Evolutionary conservation across 1,140 invertebrate genomes (phyloP).

Genomic region (Magallana gigas): DNA sequence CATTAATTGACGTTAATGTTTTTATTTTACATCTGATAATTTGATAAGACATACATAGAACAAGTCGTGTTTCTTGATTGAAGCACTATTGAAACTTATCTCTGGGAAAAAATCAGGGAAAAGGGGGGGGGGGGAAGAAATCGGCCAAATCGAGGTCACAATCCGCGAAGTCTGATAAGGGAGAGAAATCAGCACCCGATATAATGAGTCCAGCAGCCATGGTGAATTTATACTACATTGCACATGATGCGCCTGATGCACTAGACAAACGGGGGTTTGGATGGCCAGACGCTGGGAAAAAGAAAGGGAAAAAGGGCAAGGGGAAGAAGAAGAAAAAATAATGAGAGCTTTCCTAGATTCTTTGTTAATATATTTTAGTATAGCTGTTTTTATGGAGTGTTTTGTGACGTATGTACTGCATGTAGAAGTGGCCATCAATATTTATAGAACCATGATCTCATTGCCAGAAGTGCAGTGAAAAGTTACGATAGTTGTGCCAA

Average conservation of each 20-base stretch:
- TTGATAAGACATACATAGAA: too few relatives aligned
- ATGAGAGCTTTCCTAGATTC: not conserved
- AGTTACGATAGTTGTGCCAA: conserved; percentile 5
- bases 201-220: conserved; percentile 72
- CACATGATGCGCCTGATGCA: conserved; percentile 73
- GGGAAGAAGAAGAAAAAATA: conserved; percentile 65
- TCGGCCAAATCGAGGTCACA: conserved; percentile 57
- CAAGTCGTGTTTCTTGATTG: too few relatives aligned
- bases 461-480: conserved; percentile 17
- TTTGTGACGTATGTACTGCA: not conserved
- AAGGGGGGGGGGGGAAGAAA: conserved; percentile 69
- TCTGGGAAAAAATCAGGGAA: conserved; percentile 73
- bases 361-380: not conserved
- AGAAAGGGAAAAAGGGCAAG: conserved; percentile 64
- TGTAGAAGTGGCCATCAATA: conserved; percentile 20
- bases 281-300: conserved; percentile 66
- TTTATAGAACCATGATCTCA: conserved; percentile 19
- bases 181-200: conserved; percentile 66
- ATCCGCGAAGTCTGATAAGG: conserved; percentile 67
- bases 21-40: too few relatives aligned
- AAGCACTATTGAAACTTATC: too few relatives aligned
- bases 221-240: conserved; percentile 76
- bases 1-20: too few relatives aligned
- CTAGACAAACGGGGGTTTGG: conserved; percentile 72
- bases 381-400: conserved; percentile 21